Evolutionary conservation across 2,113 vertebrate species (phyloP).

Genomic region (Brienomyrus longianalis): DNA sequence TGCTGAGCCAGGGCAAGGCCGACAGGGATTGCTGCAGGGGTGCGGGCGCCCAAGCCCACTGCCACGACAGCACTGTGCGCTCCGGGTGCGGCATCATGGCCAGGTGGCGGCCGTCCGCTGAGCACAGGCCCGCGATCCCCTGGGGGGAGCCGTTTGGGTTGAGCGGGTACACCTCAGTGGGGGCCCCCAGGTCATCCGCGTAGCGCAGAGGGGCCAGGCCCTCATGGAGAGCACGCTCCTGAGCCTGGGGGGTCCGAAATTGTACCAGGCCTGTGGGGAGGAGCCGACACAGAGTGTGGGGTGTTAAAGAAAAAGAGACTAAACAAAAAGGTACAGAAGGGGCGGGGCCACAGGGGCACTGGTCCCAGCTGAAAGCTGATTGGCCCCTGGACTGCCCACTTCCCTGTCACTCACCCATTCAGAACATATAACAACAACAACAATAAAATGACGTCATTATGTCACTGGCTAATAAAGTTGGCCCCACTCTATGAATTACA

Average conservation of each 20-base stretch:
- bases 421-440: not conserved
- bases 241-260: constrained; percentile 59
- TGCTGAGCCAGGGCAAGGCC: constrained; percentile 72
- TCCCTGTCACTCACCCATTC: not conserved
- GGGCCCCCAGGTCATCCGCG: constrained; percentile 69
- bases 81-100: constrained; percentile 89
- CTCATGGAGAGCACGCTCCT: constrained; percentile 46
- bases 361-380: too few relatives aligned
- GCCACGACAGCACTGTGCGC: constrained; percentile 76
- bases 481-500: not conserved
- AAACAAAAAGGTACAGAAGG: not conserved
- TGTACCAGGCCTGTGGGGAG: constrained; percentile 68
- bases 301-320: not conserved
- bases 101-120: constrained; percentile 75
- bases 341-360: not conserved
- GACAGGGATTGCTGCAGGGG: constrained; percentile 50
- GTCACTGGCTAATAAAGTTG: not conserved
- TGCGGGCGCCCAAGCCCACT: constrained; percentile 77
- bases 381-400: too few relatives aligned
- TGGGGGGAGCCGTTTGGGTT: constrained; percentile 79
- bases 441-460: not conserved
- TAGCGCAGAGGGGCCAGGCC: constrained; percentile 71
- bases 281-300: not conserved
- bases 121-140: constrained; percentile 74
- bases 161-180: constrained; percentile 73